phyloP scores from a whole-genome alignment of 2,888 invertebrate species.

The Pollenia amentaria region DNA sequence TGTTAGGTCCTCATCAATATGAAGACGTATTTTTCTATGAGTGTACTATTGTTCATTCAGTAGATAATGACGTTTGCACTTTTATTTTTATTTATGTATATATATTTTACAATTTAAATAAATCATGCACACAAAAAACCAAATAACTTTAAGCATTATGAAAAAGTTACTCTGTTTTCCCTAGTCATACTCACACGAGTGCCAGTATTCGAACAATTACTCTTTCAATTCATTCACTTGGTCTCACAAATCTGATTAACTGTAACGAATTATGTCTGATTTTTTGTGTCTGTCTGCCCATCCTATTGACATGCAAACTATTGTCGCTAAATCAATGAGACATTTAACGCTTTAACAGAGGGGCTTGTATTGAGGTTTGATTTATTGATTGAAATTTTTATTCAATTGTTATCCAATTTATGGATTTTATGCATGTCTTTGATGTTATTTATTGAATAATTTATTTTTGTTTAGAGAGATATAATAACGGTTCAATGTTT shows the following conservation, averaged over 20 bases:
- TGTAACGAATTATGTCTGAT: slow-evolving; percentile 49
- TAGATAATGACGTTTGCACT: slow-evolving; percentile 67
- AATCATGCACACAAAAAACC: slow-evolving; percentile 58
- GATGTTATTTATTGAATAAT: background rate
- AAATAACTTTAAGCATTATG: slow-evolving; percentile 13
- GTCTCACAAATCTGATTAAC: slow-evolving; percentile 37
- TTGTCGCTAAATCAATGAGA: slow-evolving; percentile 7
- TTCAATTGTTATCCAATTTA: slow-evolving; percentile 31
- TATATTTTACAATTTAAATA: slow-evolving; percentile 26
- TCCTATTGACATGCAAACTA: slow-evolving; percentile 44
- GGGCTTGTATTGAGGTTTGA: background rate
- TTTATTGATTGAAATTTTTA: slow-evolving; percentile 7
- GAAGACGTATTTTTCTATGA: too few species aligned
- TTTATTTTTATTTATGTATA: slow-evolving; percentile 43
- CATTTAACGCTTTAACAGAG: background rate
- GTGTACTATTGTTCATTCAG: slow-evolving; percentile 39
- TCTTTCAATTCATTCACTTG: slow-evolving; percentile 16
- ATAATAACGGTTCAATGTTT: background rate
- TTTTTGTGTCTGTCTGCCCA: slow-evolving; percentile 23
- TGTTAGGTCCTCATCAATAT: too few species aligned
- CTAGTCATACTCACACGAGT: background rate
- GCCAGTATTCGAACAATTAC: slow-evolving; percentile 19
- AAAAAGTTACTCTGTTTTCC: background rate
- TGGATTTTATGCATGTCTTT: slow-evolving; percentile 6
- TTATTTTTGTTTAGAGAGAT: background rate